Conservation (phyloP, 2,113 vertebrate genomes). For the Sebastes fasciatus region DNA sequence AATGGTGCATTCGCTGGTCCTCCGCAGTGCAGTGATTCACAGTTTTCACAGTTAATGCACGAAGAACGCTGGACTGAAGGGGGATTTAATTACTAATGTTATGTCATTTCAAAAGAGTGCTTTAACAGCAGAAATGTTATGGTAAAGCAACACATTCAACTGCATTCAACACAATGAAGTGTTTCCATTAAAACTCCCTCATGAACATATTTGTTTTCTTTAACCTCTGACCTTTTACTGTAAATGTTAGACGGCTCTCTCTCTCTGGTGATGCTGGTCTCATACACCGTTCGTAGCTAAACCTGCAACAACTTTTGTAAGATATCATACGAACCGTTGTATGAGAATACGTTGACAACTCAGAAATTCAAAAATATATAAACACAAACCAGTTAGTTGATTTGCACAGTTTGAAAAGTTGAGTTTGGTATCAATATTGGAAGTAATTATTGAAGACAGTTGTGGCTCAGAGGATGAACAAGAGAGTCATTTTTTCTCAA, state of each 20-base stretch:
- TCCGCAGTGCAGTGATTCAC: constrained; percentile 32
- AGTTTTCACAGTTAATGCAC: not conserved
- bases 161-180: too few relatives aligned
- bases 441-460: not conserved
- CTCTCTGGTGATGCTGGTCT: too few relatives aligned
- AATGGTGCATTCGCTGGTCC: constrained; percentile 48
- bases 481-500: not conserved
- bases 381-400: not conserved
- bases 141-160: not conserved
- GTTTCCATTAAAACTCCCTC: not conserved
- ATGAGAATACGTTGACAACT: too few relatives aligned
- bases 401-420: not conserved
- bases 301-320: too few relatives aligned
- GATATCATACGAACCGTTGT: too few relatives aligned
- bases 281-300: too few relatives aligned
- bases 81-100: not conserved
- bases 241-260: not conserved
- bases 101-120: not conserved
- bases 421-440: too few relatives aligned
- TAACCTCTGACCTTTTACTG: not conserved
- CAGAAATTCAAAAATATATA: not conserved
- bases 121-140: not conserved
- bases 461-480: not conserved
- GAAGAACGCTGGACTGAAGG: not conserved
- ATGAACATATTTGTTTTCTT: not conserved